phyloP scores from a whole-genome alignment of 2,888 invertebrate species.

The Halocaridina rubra region DNA sequence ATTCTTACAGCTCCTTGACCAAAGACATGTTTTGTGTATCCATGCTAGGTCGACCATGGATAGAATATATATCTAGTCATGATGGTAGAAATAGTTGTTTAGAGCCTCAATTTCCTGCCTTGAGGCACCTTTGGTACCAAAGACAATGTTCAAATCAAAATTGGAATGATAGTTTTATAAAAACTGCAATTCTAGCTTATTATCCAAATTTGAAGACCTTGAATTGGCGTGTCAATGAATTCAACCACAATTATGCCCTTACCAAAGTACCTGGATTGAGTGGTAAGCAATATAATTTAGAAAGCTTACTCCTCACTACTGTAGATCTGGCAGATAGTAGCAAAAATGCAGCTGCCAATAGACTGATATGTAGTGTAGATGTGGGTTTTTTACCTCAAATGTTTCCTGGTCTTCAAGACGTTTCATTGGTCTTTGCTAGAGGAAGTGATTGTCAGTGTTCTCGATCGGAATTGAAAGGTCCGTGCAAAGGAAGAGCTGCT shows the following conservation, averaged over 20 bases:
- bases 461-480: constrained; percentile 33
- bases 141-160: constrained; percentile 44
- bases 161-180: constrained; percentile 54
- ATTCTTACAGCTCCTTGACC: constrained; percentile 42
- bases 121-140: constrained; percentile 37
- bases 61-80: constrained; percentile 53
- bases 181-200: constrained; percentile 48
- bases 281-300: constrained; percentile 51
- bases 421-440: constrained; percentile 45
- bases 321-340: constrained; percentile 32
- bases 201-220: constrained; percentile 46
- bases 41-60: constrained; percentile 42
- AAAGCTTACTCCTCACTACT: constrained; percentile 40
- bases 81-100: constrained; percentile 51
- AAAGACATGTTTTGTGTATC: constrained; percentile 54
- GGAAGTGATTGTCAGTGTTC: constrained; percentile 45
- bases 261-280: constrained; percentile 47
- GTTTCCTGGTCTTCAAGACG: constrained; percentile 49
- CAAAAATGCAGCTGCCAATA: constrained; percentile 24
- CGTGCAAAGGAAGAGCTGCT: constrained; percentile 33
- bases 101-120: constrained; percentile 49
- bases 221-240: constrained; percentile 53
- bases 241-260: constrained; percentile 50
- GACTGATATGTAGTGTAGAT: constrained; percentile 52
- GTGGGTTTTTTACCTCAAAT: constrained; percentile 35